Evolutionary conservation across 2,113 vertebrate genomes (phyloP), one percentile per base, ranked within the genome.

Genomic region (Alethe castanea): DNA sequence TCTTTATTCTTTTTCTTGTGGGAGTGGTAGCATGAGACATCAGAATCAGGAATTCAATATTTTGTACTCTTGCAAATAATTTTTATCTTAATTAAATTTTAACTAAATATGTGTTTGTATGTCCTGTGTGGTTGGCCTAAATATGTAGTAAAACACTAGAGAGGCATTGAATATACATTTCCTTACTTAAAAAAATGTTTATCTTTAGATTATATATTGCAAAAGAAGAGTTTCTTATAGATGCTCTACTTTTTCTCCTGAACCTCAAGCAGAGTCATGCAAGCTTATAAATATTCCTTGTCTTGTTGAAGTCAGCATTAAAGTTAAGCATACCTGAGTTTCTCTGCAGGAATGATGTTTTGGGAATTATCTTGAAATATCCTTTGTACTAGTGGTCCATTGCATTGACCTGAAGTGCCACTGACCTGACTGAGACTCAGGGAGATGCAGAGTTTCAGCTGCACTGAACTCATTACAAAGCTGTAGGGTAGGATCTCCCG

Each of bases 351-450:
- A 22, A 11, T 52, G 60, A 56, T 62, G 18, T 24, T 90, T 48
- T 81, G 72, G 79, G 74, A 95, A 90, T 95, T 83, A 76, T 79
- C 53, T 81, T 88, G 62, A 91, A 83, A 86, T 88, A 93, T 29
- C 31, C 44, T 81, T 70, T 93, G 24, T 81, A 25, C 31, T 38
- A 35, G 24, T 40, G 36, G 85, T 82, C 42, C 23, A n/a, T 38
- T 83, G 28, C 35, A 44, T n/a, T 82, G 72, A 95, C 87, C 85
- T 88, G 59, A 33, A 64, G 31, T 59, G 62, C 38, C 35, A 62
- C 38, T 59, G 79, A 77, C 81, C 59, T 91, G 40, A 17, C 16
- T 31, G 74, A 70, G 42, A 47, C 20, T 80, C 50, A 2, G 45
- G 23, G 11, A 85, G 54, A 40, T 52, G 71, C 53, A 85, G 81